Evolutionary conservation across 1,140 invertebrate species (phyloP), one percentile per base, ranked within the genome.

Genomic region (Mercenaria mercenaria): DNA sequence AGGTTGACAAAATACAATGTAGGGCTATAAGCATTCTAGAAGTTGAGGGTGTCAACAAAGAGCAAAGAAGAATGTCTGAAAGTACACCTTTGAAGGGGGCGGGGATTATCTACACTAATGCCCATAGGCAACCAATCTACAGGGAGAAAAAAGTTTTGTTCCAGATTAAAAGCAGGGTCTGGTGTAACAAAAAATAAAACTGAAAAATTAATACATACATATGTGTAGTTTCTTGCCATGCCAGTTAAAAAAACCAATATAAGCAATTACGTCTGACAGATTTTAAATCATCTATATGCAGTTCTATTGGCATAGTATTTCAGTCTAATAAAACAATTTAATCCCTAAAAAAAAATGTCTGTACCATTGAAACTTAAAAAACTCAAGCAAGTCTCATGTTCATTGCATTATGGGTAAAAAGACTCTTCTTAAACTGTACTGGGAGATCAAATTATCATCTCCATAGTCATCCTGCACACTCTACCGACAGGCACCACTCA

Each of bases 151-250:
- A 72, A 72, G 64, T 72, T 41, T 84, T 64, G 61, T 84, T 84
- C 82, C 82, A 15, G 82, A 50, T 47, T 34, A 52, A 29, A 84
- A 84, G 82, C 82, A 69, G 82, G 82, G 56, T 72, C 64, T 84
- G 82, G 82, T 84, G 82, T 84, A 72, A 84, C 82, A 72, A 84
- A 81, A 52, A 47, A 50, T 32, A 79, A 76, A 79, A 20, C 34
- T 29, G 56, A 79, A 79, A 41, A 0, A 29, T 67, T 43, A 74
- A 74, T 43, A 74, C 69, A 79, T 37, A 79, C 26, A 79, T 39
- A 74, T 37, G 26, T 47, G 47, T 69, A 50, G 72, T 67, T 69
- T 69, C 1, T 82, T 72, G 82, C 82, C 82, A 84, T 84, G 82
- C 82, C 61, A 84, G 37, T 72, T 39, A 20, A 72, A 72, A 13